Evolutionary conservation across 2,113 vertebrate genomes (phyloP).

Genomic region (Stegostoma tigrinum): DNA sequence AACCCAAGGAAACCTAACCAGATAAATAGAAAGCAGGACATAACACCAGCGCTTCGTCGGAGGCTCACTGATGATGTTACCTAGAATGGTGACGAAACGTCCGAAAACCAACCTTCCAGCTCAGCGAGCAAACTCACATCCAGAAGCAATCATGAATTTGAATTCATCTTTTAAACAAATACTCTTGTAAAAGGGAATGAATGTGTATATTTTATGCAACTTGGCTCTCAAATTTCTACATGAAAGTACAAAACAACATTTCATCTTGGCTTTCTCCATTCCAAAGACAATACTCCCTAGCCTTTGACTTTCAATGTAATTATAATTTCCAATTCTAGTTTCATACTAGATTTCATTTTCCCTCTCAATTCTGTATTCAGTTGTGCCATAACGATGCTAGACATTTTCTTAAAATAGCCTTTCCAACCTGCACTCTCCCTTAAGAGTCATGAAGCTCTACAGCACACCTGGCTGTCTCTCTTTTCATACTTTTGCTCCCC

Average conservation of each 20-base stretch:
- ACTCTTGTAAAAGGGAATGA: not conserved
- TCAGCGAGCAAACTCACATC: too few species aligned
- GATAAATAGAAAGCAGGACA: too few species aligned
- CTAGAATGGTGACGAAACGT: too few species aligned
- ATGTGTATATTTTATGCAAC: not conserved
- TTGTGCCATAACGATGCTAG: not conserved
- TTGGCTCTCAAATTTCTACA: not conserved
- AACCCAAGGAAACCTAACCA: too few species aligned
- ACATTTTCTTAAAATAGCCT: not conserved
- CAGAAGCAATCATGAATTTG: too few species aligned
- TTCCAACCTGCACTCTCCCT: not conserved
- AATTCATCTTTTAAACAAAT: not conserved
- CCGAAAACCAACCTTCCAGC: too few species aligned
- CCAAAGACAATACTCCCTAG: not conserved
- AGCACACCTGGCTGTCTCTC: not conserved
- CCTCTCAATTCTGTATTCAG: not conserved
- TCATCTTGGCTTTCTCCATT: not conserved
- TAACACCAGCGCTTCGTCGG: too few species aligned
- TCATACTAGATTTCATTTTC: not conserved
- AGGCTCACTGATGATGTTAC: too few species aligned
- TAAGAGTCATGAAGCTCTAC: too few species aligned
- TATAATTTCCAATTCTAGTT: not conserved
- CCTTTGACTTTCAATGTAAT: not conserved
- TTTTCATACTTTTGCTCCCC: not conserved
- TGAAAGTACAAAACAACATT: not conserved